Percentiles rank a stretch among this genome's conserved stretches.
Conservation (phyloP, 2,113 vertebrate genomes). For the Phyllopteryx taeniolatus region DNA sequence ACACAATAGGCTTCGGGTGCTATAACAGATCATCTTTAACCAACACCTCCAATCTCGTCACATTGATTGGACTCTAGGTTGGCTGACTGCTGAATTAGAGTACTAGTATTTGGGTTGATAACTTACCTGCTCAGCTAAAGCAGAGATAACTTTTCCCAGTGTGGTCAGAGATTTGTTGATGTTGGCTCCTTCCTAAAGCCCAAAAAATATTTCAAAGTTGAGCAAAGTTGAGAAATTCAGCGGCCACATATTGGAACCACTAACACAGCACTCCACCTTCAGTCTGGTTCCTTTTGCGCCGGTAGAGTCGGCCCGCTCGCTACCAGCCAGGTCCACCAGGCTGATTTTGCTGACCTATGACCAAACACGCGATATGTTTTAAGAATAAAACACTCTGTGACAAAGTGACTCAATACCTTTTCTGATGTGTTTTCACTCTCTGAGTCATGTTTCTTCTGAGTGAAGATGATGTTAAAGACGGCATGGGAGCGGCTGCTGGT, state of each 20-base stretch:
- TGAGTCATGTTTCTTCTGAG: constrained; percentile 85
- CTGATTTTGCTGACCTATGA: constrained; percentile 96
- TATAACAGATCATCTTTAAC: too few relatives aligned
- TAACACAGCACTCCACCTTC: constrained; percentile 76
- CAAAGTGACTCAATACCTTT: constrained; percentile 73
- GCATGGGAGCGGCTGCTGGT: constrained; percentile 97
- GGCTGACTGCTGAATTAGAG: too few relatives aligned
- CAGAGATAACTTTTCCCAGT: constrained; percentile 95
- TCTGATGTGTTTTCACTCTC: constrained; percentile 87
- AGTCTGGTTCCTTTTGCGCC: constrained; percentile 95
- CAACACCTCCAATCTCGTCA: neutral
- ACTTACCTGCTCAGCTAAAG: constrained; percentile 89
- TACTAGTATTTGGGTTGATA: neutral
- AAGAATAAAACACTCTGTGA: neutral
- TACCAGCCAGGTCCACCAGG: constrained; percentile 94
- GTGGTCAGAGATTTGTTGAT: constrained; percentile 99
- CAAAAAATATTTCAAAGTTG: neutral
- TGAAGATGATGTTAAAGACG: constrained; percentile 99
- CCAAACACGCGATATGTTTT: neutral
- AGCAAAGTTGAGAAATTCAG: neutral
- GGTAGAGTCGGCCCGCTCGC: constrained; percentile 92
- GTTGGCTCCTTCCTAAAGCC: constrained; percentile 91
- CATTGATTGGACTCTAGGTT: neutral
- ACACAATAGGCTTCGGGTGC: too few relatives aligned
- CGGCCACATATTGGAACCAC: neutral